Evolutionary conservation across 2,888 invertebrate genomes (phyloP).

Genomic region (Tolmerus cingulatus): DNA sequence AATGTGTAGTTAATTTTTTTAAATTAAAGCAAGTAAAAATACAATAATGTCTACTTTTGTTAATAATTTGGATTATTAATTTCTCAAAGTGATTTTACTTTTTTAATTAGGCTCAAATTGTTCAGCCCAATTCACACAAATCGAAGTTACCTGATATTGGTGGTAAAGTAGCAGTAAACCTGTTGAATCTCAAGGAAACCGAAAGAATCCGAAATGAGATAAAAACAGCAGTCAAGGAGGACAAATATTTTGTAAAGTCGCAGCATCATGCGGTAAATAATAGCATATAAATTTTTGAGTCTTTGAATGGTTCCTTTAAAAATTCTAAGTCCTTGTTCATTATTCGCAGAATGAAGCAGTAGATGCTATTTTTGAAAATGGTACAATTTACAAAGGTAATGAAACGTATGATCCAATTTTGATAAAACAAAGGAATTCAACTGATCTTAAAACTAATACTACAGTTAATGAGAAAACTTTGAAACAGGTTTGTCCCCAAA

Average conservation of each 20-base stretch:
- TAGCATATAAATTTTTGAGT: not conserved
- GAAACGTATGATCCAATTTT: not conserved
- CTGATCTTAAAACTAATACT: not conserved
- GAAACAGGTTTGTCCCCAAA: not conserved
- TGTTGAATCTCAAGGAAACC: not conserved
- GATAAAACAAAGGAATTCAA: not conserved
- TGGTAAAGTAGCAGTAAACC: not conserved
- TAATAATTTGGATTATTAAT: not conserved
- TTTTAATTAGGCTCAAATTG: not conserved
- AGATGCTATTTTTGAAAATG: not conserved
- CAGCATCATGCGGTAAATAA: not conserved
- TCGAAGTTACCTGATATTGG: not conserved
- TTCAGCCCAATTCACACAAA: not conserved
- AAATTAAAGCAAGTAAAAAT: too few species aligned
- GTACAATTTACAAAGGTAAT: not conserved
- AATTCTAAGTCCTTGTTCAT: too few species aligned
- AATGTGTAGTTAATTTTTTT: too few species aligned
- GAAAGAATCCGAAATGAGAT: constrained; percentile 9
- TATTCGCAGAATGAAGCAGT: not conserved
- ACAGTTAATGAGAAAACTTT: not conserved
- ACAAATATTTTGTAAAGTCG: constrained; percentile 9
- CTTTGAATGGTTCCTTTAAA: too few species aligned
- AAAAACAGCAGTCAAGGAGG: not conserved
- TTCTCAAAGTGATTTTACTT: not conserved
- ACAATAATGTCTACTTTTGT: not conserved